Evolutionary conservation across 2,113 vertebrate genomes (phyloP).

Genomic region (Scalopus aquaticus): DNA sequence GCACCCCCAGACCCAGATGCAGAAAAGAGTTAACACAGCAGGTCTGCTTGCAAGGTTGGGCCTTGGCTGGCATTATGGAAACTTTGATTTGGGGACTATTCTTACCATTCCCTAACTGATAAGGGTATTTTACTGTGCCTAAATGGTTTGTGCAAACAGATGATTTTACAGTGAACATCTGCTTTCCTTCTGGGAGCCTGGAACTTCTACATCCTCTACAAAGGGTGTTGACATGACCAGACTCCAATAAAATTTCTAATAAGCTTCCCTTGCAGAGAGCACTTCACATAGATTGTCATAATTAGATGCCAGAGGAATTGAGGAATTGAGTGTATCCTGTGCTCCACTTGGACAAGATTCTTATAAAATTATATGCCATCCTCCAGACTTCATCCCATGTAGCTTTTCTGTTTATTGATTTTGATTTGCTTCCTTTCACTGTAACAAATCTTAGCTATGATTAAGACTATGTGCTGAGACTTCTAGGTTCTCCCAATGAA

Average conservation of each 20-base stretch:
- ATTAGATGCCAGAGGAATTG: neutral
- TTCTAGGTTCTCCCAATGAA: neutral
- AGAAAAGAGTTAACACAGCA: neutral
- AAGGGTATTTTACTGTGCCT: neutral
- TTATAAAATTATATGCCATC: neutral
- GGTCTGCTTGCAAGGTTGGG: neutral
- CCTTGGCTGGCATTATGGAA: neutral
- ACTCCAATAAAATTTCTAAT: neutral
- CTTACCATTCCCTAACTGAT: neutral
- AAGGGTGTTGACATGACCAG: neutral
- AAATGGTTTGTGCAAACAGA: neutral
- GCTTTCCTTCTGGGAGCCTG: neutral
- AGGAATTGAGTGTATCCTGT: neutral
- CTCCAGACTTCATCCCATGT: neutral
- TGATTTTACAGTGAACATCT: neutral
- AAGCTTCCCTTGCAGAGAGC: neutral
- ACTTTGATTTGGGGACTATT: neutral
- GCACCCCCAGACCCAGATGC: neutral
- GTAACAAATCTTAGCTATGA: neutral
- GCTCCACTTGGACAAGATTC: neutral
- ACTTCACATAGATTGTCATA: neutral
- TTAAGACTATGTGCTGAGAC: neutral
- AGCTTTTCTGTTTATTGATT: neutral
- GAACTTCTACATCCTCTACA: neutral
- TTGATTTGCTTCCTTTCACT: neutral